These are phyloP conservation scores for Escarpia spicata DNA, from an alignment of 2,888 invertebrate species.

Conservation along the genomic window DNA sequence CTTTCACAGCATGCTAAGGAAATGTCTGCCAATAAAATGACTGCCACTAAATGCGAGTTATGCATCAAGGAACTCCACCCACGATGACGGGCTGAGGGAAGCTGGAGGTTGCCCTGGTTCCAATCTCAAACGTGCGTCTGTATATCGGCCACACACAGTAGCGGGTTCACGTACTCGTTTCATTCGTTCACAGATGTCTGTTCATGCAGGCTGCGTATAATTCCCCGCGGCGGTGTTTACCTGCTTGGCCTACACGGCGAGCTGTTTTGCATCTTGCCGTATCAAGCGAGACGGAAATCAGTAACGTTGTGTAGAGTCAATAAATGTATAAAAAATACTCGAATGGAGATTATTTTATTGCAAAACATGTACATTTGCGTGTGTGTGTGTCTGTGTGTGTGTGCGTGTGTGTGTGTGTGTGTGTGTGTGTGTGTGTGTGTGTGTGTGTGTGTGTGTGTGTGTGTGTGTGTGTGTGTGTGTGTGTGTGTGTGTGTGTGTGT, in stretches of 20 bases:
- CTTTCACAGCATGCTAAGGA: not conserved
- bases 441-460: too few relatives aligned
- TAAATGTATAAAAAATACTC: not conserved
- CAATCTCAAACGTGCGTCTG: not conserved
- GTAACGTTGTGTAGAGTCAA: not conserved
- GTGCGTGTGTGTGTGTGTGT: too few relatives aligned
- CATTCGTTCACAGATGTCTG: not conserved
- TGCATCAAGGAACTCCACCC: not conserved
- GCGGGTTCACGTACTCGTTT: not conserved
- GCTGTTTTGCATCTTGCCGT: not conserved
- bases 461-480: too few relatives aligned
- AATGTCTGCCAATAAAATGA: not conserved
- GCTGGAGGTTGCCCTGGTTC: not conserved
- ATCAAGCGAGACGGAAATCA: not conserved
- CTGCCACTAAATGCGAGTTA: not conserved
- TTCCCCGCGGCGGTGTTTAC: not conserved
- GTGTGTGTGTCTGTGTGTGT: too few relatives aligned
- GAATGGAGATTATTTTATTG: not conserved
- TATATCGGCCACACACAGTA: not conserved
- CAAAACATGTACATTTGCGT: not conserved
- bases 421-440: too few relatives aligned
- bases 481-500: too few relatives aligned
- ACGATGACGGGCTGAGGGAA: not conserved
- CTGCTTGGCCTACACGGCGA: not conserved
- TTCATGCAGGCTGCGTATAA: not conserved